Evolutionary conservation across 1,140 invertebrate species (phyloP).

Genomic region (Delia radicum): DNA sequence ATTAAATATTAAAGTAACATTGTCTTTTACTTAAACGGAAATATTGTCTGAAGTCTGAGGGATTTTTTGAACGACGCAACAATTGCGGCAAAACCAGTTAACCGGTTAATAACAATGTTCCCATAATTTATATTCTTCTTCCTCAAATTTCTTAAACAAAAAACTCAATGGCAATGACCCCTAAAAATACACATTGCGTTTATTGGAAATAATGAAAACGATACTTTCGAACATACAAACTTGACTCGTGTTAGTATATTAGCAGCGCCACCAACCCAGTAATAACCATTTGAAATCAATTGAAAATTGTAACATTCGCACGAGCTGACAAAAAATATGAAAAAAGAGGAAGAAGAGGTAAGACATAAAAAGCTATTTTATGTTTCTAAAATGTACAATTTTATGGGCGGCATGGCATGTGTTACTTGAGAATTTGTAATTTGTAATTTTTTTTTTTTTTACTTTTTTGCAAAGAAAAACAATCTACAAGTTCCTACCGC

Average conservation of each 20-base stretch:
- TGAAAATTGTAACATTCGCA: constrained; percentile 20
- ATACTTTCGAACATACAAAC: not conserved
- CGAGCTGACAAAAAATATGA: not conserved
- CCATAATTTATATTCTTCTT: not conserved
- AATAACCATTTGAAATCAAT: constrained; percentile 13
- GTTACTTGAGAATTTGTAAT: not conserved
- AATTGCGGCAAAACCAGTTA: too few relatives aligned
- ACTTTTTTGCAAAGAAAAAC: not conserved
- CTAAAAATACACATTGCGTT: not conserved
- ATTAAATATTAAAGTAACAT: too few relatives aligned
- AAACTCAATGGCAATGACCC: not conserved
- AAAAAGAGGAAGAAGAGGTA: not conserved
- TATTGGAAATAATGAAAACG: not conserved
- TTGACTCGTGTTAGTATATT: too few relatives aligned
- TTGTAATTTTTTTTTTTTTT: not conserved
- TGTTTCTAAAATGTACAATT: constrained; percentile 9
- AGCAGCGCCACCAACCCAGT: too few relatives aligned
- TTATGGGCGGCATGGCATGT: constrained; percentile 22
- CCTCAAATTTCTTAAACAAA: not conserved
- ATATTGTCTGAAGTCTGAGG: too few relatives aligned
- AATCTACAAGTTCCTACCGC: too few relatives aligned
- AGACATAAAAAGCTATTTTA: constrained; percentile 18
- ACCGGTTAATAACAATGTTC: not conserved
- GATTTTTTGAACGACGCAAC: too few relatives aligned
- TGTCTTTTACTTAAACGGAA: too few relatives aligned